These are phyloP conservation scores for Zaprionus bogoriensis DNA, from an alignment of 2,888 invertebrate genomes.

Conservation along the genomic window DNA sequence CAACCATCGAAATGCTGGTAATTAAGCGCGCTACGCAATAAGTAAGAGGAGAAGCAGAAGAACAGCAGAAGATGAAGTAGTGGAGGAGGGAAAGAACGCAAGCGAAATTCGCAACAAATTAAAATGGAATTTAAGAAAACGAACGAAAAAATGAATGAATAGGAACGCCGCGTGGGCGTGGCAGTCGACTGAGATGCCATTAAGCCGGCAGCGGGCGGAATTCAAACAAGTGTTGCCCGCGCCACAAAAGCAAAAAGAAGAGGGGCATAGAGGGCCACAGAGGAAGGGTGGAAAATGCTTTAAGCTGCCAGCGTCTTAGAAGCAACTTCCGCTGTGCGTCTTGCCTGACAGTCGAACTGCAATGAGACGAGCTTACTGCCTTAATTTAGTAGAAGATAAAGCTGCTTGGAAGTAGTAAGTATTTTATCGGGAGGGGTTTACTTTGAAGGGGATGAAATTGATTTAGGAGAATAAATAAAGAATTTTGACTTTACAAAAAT, in stretches of 20 bases:
- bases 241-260: neutral
- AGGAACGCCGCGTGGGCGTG: constrained; percentile 30
- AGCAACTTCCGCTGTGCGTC: constrained; percentile 2
- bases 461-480: too few species aligned
- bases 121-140: constrained; percentile 62
- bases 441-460: too few species aligned
- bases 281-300: constrained; percentile 14
- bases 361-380: constrained; percentile 1
- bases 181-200: constrained; percentile 13
- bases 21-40: constrained; percentile 60
- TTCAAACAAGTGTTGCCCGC: constrained; percentile 59
- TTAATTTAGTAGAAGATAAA: neutral
- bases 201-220: constrained; percentile 25
- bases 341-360: neutral
- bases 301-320: constrained; percentile 27
- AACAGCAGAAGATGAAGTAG: neutral
- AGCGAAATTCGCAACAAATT: constrained; percentile 58
- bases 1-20: constrained; percentile 66
- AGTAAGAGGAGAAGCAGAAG: neutral
- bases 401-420: neutral
- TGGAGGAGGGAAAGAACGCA: constrained; percentile 10
- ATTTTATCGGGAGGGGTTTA: too few species aligned
- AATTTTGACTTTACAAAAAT: too few species aligned
- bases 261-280: neutral
- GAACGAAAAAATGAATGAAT: constrained; percentile 21